Conservation (phyloP, 2,888 invertebrate species). For the Anoplius nigerrimus region DNA sequence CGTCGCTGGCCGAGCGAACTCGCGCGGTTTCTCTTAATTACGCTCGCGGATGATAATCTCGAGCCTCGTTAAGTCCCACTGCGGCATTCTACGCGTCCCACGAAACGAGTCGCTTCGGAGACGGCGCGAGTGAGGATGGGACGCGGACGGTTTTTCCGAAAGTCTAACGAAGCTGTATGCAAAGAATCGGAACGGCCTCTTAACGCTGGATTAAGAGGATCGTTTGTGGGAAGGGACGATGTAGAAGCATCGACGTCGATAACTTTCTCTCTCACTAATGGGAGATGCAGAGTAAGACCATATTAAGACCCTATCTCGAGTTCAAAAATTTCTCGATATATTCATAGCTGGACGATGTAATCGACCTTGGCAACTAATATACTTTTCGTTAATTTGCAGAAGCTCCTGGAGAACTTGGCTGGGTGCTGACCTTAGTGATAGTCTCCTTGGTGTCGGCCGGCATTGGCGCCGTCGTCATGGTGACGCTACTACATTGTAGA, state of each 20-base stretch:
- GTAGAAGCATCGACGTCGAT: no score
- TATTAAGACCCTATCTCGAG: no score
- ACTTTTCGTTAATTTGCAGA: conserved; percentile 69
- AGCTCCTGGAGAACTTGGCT: conserved; percentile 81
- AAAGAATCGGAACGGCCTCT: no score
- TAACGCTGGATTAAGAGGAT: no score
- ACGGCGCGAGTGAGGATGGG: no score
- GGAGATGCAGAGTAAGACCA: no score
- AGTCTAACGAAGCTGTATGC: no score
- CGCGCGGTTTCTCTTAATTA: conserved; percentile 33
- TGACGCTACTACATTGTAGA: conserved; percentile 82
- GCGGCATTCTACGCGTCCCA: conserved; percentile 17
- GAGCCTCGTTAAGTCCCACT: conserved; percentile 29
- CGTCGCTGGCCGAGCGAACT: conserved; percentile 19
- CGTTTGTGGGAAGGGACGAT: no score
- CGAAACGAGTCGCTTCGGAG: background rate
- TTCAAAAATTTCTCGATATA: no score
- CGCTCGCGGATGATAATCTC: conserved; percentile 38
- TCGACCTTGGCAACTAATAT: background rate
- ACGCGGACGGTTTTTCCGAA: no score
- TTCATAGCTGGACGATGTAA: background rate
- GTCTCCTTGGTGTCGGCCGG: conserved; percentile 83
- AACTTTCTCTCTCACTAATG: no score
- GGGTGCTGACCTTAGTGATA: conserved; percentile 83
- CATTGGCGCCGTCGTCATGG: conserved; percentile 84